phyloP scores from a whole-genome alignment of 2,113 vertebrate genomes.

The Lontra canadensis region DNA sequence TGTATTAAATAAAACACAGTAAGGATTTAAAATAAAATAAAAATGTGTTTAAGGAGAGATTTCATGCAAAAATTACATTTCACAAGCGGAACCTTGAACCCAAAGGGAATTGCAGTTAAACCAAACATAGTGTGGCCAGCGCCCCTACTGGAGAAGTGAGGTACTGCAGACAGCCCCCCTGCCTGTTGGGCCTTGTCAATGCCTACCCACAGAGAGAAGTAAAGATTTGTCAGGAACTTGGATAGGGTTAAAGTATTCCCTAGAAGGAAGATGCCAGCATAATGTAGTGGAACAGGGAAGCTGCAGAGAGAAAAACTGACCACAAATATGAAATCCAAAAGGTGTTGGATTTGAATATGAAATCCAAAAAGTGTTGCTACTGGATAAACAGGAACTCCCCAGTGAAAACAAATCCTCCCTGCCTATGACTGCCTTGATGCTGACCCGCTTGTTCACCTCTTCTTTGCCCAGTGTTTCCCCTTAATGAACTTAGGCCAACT shows the following conservation, averaged over 20 bases:
- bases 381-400: not conserved
- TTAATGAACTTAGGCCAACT: not conserved
- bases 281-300: not conserved
- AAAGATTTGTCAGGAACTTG: not conserved
- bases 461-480: not conserved
- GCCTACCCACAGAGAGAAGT: not conserved
- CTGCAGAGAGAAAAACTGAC: not conserved
- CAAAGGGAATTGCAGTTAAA: conserved; percentile 11
- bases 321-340: not conserved
- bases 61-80: not conserved
- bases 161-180: not conserved
- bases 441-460: not conserved
- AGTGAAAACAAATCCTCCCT: not conserved
- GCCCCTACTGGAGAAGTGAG: conserved; percentile 4
- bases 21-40: conserved; percentile 22
- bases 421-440: not conserved
- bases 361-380: not conserved
- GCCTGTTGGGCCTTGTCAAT: too few relatives aligned
- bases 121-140: not conserved
- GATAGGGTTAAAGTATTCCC: not conserved
- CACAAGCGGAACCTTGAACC: not conserved
- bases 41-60: not conserved
- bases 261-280: not conserved
- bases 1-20: not conserved
- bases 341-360: not conserved